Percentiles rank a stretch among this genome's conserved stretches.
Conservation (phyloP, 1,140 invertebrate genomes). For the Pseudomyrmex pallidus region DNA sequence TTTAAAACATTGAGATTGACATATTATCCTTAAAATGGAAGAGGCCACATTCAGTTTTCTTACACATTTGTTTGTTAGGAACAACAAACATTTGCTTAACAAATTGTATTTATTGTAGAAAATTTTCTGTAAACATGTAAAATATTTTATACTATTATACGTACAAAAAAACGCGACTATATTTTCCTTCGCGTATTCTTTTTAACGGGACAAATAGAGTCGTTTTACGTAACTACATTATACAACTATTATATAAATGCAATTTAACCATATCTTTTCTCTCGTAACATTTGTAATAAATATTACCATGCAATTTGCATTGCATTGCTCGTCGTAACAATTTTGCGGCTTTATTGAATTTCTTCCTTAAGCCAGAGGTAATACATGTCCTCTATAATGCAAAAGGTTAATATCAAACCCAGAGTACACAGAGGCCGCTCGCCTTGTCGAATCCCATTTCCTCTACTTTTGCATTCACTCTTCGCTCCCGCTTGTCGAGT, state of each 20-base stretch:
- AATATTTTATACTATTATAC: not conserved
- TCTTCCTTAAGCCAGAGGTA: not conserved
- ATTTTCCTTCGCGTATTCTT: not conserved
- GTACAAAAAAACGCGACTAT: not conserved
- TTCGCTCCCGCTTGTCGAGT: conserved; percentile 60
- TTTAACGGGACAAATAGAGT: not conserved
- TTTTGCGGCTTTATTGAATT: conserved; percentile 6
- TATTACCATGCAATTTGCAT: not conserved
- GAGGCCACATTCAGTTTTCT: not conserved
- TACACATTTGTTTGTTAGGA: too few relatives aligned
- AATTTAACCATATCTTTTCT: not conserved
- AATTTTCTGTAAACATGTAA: too few relatives aligned
- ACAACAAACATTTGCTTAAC: too few relatives aligned
- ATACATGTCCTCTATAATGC: conserved; percentile 30
- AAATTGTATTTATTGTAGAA: too few relatives aligned
- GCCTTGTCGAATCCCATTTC: conserved; percentile 70
- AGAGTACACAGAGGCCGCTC: conserved; percentile 56
- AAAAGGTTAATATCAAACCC: conserved; percentile 75
- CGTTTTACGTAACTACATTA: not conserved
- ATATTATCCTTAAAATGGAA: not conserved
- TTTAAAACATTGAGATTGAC: not conserved
- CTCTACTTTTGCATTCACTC: conserved; percentile 60
- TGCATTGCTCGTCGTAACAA: conserved; percentile 9
- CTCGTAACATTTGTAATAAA: not conserved
- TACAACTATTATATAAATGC: not conserved